Conservation (phyloP, 2,888 invertebrate species). For the Drosophila mulleri region DNA sequence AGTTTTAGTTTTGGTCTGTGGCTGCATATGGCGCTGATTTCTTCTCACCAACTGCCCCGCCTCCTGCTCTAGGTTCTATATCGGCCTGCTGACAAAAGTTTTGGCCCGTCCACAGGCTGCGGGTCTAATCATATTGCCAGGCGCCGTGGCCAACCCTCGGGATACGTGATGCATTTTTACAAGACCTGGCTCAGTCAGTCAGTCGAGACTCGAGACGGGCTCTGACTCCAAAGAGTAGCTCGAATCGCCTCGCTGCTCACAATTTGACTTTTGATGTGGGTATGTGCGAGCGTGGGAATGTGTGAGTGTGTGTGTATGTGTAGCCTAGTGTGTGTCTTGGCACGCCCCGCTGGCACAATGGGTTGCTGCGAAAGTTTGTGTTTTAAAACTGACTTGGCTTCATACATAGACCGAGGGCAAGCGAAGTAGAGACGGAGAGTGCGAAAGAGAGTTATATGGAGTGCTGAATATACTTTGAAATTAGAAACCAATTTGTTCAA, state of each 20-base stretch:
- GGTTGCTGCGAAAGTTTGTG: constrained; percentile 34
- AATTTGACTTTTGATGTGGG: constrained; percentile 75
- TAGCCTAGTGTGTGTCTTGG: constrained; percentile 32
- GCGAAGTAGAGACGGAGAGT: not conserved
- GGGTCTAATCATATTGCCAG: constrained; percentile 73
- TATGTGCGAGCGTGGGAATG: constrained; percentile 34
- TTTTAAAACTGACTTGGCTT: constrained; percentile 22
- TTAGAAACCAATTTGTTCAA: constrained; percentile 3
- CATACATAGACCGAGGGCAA: not conserved
- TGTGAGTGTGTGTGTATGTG: constrained; percentile 40
- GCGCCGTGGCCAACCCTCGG: constrained; percentile 49
- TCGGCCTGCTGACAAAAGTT: constrained; percentile 45
- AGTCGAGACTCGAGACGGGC: constrained; percentile 15
- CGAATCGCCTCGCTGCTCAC: constrained; percentile 59
- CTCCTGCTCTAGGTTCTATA: not conserved
- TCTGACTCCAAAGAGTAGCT: constrained; percentile 38
- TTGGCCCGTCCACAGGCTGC: constrained; percentile 31
- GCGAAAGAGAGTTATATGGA: not conserved
- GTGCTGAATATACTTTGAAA: not conserved
- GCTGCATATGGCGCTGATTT: constrained; percentile 64
- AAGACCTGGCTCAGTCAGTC: constrained; percentile 33
- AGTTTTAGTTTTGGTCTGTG: constrained; percentile 61
- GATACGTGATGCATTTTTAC: constrained; percentile 75
- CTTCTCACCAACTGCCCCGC: constrained; percentile 32
- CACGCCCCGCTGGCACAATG: constrained; percentile 46